A percentile compares a stretch with the other conserved stretches of the same genome.
phyloP scores from a whole-genome alignment of 2,888 invertebrate species.

The Dorcus parallelipipedus region DNA sequence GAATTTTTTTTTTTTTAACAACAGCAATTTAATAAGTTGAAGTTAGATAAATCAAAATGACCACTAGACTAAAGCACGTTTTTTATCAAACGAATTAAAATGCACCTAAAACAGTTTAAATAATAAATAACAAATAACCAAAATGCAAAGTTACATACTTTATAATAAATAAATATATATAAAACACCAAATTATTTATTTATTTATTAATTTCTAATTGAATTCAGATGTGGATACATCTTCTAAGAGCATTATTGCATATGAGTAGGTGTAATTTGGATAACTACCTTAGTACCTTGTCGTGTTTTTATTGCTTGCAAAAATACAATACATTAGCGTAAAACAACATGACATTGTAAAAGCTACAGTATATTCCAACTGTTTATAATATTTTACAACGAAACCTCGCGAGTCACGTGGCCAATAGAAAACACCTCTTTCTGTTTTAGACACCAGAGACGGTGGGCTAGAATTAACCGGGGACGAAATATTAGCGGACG shows the following conservation, averaged over 20 bases:
- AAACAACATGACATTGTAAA: constrained; percentile 3
- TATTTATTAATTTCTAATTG: not conserved
- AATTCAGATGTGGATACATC: too few relatives aligned
- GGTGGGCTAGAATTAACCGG: constrained; percentile 49
- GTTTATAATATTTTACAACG: constrained; percentile 22
- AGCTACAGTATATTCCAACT: constrained; percentile 33
- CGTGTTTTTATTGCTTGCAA: not conserved
- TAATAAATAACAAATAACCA: too few relatives aligned
- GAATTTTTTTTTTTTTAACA: too few relatives aligned
- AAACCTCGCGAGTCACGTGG: constrained; percentile 1
- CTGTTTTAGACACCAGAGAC: constrained; percentile 58
- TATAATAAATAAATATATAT: too few relatives aligned
- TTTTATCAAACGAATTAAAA: too few relatives aligned
- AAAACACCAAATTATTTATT: too few relatives aligned
- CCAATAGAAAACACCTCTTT: constrained; percentile 4
- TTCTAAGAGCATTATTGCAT: constrained; percentile 6
- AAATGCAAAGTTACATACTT: too few relatives aligned
- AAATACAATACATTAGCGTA: not conserved
- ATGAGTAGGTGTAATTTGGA: constrained; percentile 15
- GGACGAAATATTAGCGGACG: constrained; percentile 75
- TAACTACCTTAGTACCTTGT: not conserved
- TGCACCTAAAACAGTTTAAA: too few relatives aligned
- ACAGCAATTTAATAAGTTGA: too few relatives aligned
- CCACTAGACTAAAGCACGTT: too few relatives aligned
- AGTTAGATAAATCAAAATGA: too few relatives aligned